Percentiles rank a stretch among this genome's conserved stretches.
phyloP scores from a whole-genome alignment of 2,797 vertebrate genomes.

The Taenioides sp. region DNA sequence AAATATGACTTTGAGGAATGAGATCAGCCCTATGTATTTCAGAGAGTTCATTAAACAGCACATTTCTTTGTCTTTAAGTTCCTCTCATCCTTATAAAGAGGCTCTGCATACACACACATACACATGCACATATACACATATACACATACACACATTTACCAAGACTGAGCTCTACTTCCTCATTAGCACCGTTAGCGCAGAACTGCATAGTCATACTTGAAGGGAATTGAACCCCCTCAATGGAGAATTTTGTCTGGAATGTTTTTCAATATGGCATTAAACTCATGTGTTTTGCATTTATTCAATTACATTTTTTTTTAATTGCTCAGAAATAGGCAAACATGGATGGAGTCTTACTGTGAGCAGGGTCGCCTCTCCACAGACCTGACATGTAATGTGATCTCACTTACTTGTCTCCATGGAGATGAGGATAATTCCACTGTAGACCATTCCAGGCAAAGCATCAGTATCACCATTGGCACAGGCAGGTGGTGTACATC shows the following conservation, averaged over 20 bases:
- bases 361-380: too few relatives aligned
- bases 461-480: too few relatives aligned
- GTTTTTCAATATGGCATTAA: background rate
- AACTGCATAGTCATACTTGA: conserved; percentile 56
- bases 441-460: too few relatives aligned
- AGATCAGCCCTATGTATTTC: conserved; percentile 54
- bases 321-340: too few relatives aligned
- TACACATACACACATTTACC: conserved; percentile 31
- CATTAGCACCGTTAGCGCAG: conserved; percentile 49
- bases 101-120: conserved; percentile 49
- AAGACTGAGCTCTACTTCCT: conserved; percentile 56
- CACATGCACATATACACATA: background rate
- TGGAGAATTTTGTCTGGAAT: background rate
- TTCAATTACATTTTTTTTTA: too few relatives aligned
- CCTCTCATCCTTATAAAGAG: conserved; percentile 54
- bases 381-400: too few relatives aligned
- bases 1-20: conserved; percentile 54
- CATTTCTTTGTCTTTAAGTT: conserved; percentile 69
- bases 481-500: too few relatives aligned
- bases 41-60: conserved; percentile 64
- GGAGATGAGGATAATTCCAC: too few relatives aligned
- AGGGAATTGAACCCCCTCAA: conserved; percentile 20
- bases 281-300: background rate
- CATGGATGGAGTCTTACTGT: too few relatives aligned
- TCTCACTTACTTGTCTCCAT: too few relatives aligned